Percentiles rank a stretch among this genome's conserved stretches.
These are phyloP conservation scores for Metallyticus violacea DNA, from an alignment of 2,888 invertebrate genomes.

Conservation along the genomic window DNA sequence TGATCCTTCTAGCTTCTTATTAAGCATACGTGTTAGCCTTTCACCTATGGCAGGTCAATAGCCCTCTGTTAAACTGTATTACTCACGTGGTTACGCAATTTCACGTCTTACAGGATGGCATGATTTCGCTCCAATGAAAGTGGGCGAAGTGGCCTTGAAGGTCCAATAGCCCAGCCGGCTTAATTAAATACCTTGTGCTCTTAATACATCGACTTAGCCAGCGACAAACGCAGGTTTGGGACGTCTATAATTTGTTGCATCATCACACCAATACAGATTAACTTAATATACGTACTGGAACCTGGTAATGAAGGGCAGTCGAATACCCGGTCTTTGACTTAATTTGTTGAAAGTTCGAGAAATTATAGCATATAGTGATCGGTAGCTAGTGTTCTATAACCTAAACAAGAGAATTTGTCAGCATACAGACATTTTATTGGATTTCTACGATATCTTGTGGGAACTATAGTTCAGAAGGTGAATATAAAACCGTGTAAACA, in stretches of 20 bases:
- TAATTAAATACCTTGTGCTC: neutral
- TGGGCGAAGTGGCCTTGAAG: neutral
- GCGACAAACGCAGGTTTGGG: no score
- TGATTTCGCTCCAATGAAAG: neutral
- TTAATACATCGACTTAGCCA: neutral
- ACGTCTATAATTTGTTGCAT: neutral
- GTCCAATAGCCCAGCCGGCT: neutral
- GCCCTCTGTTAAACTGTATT: neutral
- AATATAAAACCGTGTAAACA: no score
- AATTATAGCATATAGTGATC: no score
- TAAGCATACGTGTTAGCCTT: no score
- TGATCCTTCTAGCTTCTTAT: no score
- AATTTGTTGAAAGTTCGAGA: no score
- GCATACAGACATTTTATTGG: no score
- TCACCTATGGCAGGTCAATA: neutral
- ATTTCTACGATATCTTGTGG: no score
- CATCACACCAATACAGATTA: neutral
- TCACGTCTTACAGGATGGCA: neutral
- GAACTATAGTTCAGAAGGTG: no score
- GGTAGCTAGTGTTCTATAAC: no score
- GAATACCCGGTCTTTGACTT: no score
- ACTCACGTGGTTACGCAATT: neutral
- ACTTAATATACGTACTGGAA: neutral
- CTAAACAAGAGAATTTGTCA: no score
- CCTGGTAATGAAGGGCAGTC: neutral